A percentile compares a stretch with the other conserved stretches of the same genome.
phyloP scores from a whole-genome alignment of 1,140 invertebrate species.

The Leptinotarsa texana region DNA sequence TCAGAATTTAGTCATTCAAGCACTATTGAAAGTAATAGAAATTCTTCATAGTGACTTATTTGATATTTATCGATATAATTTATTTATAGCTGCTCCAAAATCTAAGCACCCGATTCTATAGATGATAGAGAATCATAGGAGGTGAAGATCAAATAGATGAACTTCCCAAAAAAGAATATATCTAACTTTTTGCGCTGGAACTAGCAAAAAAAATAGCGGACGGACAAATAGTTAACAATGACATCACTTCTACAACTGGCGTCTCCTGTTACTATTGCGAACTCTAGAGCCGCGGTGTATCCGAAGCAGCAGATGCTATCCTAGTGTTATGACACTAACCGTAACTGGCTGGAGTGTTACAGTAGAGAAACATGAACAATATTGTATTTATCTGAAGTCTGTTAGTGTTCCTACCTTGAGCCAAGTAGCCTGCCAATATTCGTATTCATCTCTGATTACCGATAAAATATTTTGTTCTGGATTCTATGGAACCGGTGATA shows the following conservation, averaged over 20 bases:
- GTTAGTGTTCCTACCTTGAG: slow-evolving; percentile 11
- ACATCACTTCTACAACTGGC: slow-evolving; percentile 50
- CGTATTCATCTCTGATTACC: slow-evolving; percentile 48
- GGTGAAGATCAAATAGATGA: slow-evolving; percentile 55
- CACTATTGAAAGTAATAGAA: background rate
- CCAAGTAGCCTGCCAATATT: slow-evolving; percentile 19
- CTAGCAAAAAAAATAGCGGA: no score
- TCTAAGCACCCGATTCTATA: background rate
- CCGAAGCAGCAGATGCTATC: slow-evolving; percentile 19
- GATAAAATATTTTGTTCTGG: slow-evolving; percentile 53
- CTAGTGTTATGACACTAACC: slow-evolving; percentile 1
- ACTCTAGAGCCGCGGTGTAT: background rate
- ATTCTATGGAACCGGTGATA: slow-evolving; percentile 49
- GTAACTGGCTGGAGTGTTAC: slow-evolving; percentile 46
- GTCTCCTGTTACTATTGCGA: background rate
- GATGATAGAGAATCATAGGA: slow-evolving; percentile 42
- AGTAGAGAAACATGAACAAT: slow-evolving; percentile 21
- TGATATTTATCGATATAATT: background rate
- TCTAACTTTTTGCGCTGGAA: slow-evolving; percentile 9
- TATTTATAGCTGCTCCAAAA: background rate
- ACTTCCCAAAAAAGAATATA: slow-evolving; percentile 28
- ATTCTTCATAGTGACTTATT: background rate
- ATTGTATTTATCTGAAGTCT: slow-evolving; percentile 17
- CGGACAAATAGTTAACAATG: slow-evolving; percentile 33
- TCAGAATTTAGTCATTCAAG: background rate